Conservation (phyloP, 1,140 invertebrate genomes). For the Hycleus cichorii region DNA sequence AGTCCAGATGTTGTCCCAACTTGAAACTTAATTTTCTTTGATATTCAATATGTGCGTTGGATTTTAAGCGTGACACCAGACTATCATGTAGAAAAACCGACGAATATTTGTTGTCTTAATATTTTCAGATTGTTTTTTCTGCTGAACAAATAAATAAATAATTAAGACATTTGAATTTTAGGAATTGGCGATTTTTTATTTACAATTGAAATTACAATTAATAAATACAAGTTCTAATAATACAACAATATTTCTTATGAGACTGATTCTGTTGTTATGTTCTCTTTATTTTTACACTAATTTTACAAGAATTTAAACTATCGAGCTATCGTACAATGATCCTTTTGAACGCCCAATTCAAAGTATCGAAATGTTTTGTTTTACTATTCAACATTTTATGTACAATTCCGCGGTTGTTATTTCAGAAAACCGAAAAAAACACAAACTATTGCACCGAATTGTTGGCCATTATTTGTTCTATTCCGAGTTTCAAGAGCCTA, state of each 20-base stretch:
- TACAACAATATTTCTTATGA: conserved; percentile 7
- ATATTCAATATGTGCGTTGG: conserved; percentile 12
- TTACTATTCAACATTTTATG: no score
- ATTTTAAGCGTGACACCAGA: conserved; percentile 14
- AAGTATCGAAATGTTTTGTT: no score
- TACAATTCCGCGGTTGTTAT: no score
- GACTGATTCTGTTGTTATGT: no score
- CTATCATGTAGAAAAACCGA: neutral
- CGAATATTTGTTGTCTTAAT: no score
- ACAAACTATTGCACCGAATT: neutral
- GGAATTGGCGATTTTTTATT: conserved; percentile 17
- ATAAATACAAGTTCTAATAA: conserved; percentile 21
- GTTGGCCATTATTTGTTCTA: neutral
- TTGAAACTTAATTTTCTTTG: conserved; percentile 10
- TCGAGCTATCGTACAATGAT: neutral
- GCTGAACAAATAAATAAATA: neutral
- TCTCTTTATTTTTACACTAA: conserved; percentile 8
- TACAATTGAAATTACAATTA: conserved; percentile 20
- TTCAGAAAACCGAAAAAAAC: neutral
- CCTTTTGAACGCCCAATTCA: neutral
- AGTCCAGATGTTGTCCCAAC: conserved; percentile 4
- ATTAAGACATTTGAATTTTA: conserved; percentile 10
- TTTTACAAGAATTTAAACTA: conserved; percentile 1
- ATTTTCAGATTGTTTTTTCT: no score
- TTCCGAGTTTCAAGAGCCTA: conserved; percentile 39